A percentile compares a stretch with the other conserved stretches of the same genome.
phyloP scores from a whole-genome alignment of 2,113 vertebrate species.

The Cariama cristata region DNA sequence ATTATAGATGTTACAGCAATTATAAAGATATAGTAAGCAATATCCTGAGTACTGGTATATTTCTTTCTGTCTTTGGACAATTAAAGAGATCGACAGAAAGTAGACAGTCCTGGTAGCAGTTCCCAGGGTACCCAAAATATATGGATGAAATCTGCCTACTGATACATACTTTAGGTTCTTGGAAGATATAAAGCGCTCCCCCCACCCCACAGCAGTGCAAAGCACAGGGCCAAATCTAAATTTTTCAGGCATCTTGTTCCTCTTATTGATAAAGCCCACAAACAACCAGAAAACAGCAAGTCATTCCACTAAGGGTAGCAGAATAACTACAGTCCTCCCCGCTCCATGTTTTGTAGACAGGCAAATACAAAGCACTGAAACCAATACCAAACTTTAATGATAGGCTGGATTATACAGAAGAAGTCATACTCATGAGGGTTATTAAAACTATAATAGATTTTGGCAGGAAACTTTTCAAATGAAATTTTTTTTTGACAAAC shows the following conservation, averaged over 20 bases:
- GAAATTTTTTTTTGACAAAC: neutral
- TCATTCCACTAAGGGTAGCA: neutral
- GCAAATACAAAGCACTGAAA: neutral
- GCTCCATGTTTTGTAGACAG: neutral
- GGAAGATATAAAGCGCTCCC: neutral
- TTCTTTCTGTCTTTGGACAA: neutral
- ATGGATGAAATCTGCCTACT: neutral
- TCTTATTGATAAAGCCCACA: neutral
- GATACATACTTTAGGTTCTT: neutral
- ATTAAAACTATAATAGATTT: neutral
- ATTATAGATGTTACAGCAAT: neutral
- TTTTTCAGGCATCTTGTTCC: neutral
- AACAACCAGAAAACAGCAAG: neutral
- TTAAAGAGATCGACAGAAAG: neutral
- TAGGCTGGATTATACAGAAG: neutral
- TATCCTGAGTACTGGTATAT: neutral
- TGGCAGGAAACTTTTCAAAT: neutral
- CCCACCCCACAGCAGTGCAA: neutral
- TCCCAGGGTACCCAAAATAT: neutral
- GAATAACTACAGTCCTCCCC: neutral
- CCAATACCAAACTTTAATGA: neutral
- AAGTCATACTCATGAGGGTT: neutral
- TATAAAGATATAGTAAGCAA: neutral
- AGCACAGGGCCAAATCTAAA: neutral
- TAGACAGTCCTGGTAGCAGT: neutral